Conservation (phyloP, 2,888 invertebrate species). For the Bhutanitis thaidina region DNA sequence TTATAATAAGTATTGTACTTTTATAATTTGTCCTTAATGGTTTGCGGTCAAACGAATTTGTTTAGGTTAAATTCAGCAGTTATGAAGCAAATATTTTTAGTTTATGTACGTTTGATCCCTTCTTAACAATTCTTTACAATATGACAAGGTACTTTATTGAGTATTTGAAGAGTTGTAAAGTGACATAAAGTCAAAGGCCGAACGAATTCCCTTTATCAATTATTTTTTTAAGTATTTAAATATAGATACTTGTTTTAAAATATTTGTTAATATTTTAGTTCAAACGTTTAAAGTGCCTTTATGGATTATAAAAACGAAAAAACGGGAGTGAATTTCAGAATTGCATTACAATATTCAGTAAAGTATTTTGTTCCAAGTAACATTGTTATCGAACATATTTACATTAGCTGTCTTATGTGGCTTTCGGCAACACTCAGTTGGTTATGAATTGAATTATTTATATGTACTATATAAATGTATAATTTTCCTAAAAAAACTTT, state of each 20-base stretch:
- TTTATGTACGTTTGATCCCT: constrained; percentile 7
- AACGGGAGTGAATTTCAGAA: constrained; percentile 34
- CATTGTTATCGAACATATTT: constrained; percentile 22
- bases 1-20: constrained; percentile 70
- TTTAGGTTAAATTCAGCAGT: background rate
- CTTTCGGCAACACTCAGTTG: constrained; percentile 50
- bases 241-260: too few relatives aligned
- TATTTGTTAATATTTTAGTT: too few relatives aligned
- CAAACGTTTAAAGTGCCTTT: constrained; percentile 68
- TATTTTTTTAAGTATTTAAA: background rate
- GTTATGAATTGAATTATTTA: constrained; percentile 21
- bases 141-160: constrained; percentile 14
- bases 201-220: background rate
- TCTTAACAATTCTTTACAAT: constrained; percentile 22
- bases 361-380: constrained; percentile 30
- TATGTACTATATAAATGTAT: constrained; percentile 27
- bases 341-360: constrained; percentile 17
- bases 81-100: background rate
- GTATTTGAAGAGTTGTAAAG: background rate
- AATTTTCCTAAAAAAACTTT: constrained; percentile 50
- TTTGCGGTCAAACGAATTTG: constrained; percentile 35
- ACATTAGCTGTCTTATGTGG: constrained; percentile 46
- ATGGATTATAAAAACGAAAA: constrained; percentile 46
- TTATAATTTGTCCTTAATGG: constrained; percentile 52
- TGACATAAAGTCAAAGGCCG: background rate